Evolutionary conservation across 2,797 vertebrate genomes (phyloP).

Genomic region (Clamator glandarius): DNA sequence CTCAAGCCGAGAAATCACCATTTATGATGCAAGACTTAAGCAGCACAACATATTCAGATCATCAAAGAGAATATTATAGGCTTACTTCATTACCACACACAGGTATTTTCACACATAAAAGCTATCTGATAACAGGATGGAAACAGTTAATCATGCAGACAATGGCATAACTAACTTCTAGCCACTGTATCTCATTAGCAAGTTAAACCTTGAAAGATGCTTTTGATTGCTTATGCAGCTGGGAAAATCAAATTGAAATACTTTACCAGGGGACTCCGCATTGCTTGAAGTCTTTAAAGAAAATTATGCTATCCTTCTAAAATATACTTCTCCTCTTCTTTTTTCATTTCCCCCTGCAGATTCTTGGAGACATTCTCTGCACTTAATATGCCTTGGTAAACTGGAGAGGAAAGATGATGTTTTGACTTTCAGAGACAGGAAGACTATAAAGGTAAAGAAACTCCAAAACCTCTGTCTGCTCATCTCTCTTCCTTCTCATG

Average conservation of each 20-base stretch:
- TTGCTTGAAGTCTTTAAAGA: constrained; percentile 37
- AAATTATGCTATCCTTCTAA: constrained; percentile 13
- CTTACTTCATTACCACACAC: background rate
- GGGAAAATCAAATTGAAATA: constrained; percentile 56
- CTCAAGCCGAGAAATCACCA: constrained; percentile 16
- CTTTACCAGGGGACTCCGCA: constrained; percentile 30
- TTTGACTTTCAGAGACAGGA: background rate
- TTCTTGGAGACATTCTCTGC: background rate
- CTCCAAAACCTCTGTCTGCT: background rate
- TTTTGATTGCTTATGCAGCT: constrained; percentile 62
- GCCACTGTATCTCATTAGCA: constrained; percentile 61
- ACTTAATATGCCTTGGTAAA: background rate
- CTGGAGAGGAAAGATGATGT: background rate
- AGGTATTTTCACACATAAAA: constrained; percentile 54
- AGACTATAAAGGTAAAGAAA: background rate
- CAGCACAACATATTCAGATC: background rate
- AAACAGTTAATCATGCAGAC: constrained; percentile 63
- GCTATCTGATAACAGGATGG: constrained; percentile 12
- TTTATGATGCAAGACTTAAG: constrained; percentile 18
- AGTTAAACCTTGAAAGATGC: constrained; percentile 62
- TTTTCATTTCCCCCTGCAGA: background rate
- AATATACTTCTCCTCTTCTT: background rate
- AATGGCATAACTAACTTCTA: constrained; percentile 58
- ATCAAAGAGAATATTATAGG: constrained; percentile 31
- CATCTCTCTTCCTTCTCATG: background rate